phyloP scores from a whole-genome alignment of 2,888 invertebrate species.

The Andricus quercusramuli region DNA sequence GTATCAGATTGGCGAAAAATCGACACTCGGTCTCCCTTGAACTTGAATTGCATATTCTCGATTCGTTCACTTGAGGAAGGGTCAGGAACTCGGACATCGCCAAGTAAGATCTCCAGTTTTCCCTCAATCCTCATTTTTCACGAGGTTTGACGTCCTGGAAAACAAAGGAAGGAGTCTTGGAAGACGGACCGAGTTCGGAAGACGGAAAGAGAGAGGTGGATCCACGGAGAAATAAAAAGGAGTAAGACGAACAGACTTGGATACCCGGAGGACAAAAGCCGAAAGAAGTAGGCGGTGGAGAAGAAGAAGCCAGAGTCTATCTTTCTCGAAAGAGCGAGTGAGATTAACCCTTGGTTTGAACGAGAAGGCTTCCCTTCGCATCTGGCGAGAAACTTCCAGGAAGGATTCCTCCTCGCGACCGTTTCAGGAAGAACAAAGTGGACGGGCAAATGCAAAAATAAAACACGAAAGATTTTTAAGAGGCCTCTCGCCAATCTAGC shows the following conservation, averaged over 20 bases:
- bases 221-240: slow-evolving; percentile 17
- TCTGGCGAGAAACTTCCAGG: slow-evolving; percentile 41
- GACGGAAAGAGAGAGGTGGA: slow-evolving; percentile 22
- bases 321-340: slow-evolving; percentile 19
- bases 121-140: slow-evolving; percentile 25
- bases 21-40: slow-evolving; percentile 26
- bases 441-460: slow-evolving; percentile 15
- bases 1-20: slow-evolving; percentile 33
- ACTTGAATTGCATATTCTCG: slow-evolving; percentile 23
- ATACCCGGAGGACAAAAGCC: slow-evolving; percentile 42
- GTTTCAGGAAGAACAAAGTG: slow-evolving; percentile 37
- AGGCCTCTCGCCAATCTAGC: slow-evolving; percentile 18
- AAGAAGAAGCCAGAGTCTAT: slow-evolving; percentile 20
- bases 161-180: slow-evolving; percentile 29
- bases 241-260: slow-evolving; percentile 19
- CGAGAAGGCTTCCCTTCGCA: slow-evolving; percentile 38
- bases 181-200: slow-evolving; percentile 10
- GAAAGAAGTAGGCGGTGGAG: slow-evolving; percentile 39
- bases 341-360: slow-evolving; percentile 2
- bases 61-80: neutral
- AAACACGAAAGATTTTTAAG: slow-evolving; percentile 27
- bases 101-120: slow-evolving; percentile 29
- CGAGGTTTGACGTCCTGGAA: slow-evolving; percentile 13
- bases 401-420: slow-evolving; percentile 31
- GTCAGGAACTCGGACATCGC: slow-evolving; percentile 29